Evolutionary conservation across 2,113 vertebrate genomes (phyloP).

Genomic region (Aix galericulata): DNA sequence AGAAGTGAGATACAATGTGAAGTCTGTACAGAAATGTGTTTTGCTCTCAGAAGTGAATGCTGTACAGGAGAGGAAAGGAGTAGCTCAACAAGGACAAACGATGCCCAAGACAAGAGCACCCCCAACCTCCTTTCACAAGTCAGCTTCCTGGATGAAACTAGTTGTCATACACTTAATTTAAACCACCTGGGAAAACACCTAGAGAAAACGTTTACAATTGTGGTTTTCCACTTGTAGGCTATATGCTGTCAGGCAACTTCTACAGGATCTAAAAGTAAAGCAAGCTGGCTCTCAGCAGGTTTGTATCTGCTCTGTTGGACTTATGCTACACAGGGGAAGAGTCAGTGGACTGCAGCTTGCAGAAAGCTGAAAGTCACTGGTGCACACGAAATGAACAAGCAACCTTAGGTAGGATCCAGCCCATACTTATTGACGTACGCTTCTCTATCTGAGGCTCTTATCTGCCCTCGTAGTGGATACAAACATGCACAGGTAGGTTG

Average conservation of each 20-base stretch:
- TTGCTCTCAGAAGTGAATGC: not conserved
- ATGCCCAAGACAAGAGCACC: not conserved
- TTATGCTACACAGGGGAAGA: not conserved
- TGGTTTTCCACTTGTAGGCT: not conserved
- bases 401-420: not conserved
- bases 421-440: not conserved
- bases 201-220: not conserved
- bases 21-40: not conserved
- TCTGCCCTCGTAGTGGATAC: not conserved
- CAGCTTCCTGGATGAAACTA: not conserved
- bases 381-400: not conserved
- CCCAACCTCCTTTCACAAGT: not conserved
- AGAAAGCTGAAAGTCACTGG: not conserved
- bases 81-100: not conserved
- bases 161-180: not conserved
- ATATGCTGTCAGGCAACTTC: not conserved
- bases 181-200: not conserved
- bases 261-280: not conserved
- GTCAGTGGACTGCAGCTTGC: not conserved
- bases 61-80: not conserved
- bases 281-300: not conserved
- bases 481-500: not conserved
- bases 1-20: not conserved
- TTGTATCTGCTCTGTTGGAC: not conserved
- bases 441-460: not conserved